Evolutionary conservation across 64 coral and sea anemone species (phyloP).

Genomic region (Montipora efflorescens): DNA sequence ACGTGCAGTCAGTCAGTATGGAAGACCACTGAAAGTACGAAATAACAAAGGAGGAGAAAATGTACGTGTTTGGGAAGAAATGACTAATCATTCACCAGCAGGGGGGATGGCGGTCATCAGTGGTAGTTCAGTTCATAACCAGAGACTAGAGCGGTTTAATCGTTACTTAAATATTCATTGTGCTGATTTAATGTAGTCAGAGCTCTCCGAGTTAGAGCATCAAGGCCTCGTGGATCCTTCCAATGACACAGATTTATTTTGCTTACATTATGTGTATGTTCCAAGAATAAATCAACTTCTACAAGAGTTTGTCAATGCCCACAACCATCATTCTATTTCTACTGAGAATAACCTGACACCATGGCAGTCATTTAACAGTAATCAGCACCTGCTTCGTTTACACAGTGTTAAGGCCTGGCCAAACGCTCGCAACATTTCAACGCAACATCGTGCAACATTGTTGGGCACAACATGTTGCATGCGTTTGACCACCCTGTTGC

Average conservation of each 20-base stretch:
- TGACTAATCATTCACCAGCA: conserved; percentile 13
- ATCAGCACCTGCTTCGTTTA: background rate
- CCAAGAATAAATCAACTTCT: conserved; percentile 11
- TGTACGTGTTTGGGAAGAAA: conserved; percentile 25
- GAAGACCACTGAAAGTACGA: conserved; percentile 39
- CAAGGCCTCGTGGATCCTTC: background rate
- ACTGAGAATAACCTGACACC: conserved; percentile 1
- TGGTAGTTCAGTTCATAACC: conserved; percentile 14
- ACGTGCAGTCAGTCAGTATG: conserved; percentile 31
- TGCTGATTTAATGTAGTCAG: background rate
- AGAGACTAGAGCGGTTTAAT: conserved; percentile 7
- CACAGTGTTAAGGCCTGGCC: background rate
- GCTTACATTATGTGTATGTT: conserved; percentile 6
- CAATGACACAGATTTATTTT: background rate
- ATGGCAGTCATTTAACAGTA: background rate
- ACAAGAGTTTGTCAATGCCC: background rate
- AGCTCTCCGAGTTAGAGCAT: background rate
- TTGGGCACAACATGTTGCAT: no score
- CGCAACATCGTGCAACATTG: no score
- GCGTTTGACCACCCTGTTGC: no score
- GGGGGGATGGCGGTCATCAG: background rate
- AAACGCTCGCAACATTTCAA: no score
- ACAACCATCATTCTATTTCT: conserved; percentile 3
- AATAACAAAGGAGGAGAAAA: conserved; percentile 46
- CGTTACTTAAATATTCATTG: background rate